Base-by-base conservation (phyloP, 1,140 invertebrate genomes). In the Drosophila mojavensis region DNA sequence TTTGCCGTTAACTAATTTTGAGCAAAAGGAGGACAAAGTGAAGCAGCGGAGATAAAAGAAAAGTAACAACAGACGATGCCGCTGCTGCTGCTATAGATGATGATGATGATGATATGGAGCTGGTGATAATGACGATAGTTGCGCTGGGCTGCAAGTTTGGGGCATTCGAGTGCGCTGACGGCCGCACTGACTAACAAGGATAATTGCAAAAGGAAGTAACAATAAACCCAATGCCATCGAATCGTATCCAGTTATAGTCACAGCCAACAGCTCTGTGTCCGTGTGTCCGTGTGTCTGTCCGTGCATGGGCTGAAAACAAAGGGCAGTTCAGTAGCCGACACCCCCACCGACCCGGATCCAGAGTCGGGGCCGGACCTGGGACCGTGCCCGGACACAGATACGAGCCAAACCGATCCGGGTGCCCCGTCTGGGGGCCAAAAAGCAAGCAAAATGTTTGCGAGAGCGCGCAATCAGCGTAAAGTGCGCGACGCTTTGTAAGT, bases 121-220 rank as follows among this genome's bases (percentile, higher is more conserved):
- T 59, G 48, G 20, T 13, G 26, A 53, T 59, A 56, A 45, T 61
- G 36, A 53, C 26, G 41, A 62, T 69, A 62, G 58, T 69, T 69
- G 61, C 54, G 54, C 6, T 26, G 15, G 28, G 15, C 20, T 24
- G 20, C 11, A 26, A 51, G 50, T 51, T 51, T 47, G 33, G 28
- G 5, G 63, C 74, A 75, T 67, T 78, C 72, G 78, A 78, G 73
- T 80, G 51, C 26, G 63, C 74, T 39, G 47, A 17, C 43, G n/a
- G 43, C 43, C 36, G 26, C 33, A 61, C 72, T 45, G 74, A 81
- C 84, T 89, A 89, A 81, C 84, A 84, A 81, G 85, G 78, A 90
- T 89, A 89, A 89, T 89, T 89, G 85, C 85, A 78, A 84, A 79
- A 72, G 84, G 84, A 89, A 89, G 84, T 84, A 89, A 89, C 84